Conservation (phyloP, 37 sponge, comb jelly and placozoan genomes). For the Axinella damicornis region DNA sequence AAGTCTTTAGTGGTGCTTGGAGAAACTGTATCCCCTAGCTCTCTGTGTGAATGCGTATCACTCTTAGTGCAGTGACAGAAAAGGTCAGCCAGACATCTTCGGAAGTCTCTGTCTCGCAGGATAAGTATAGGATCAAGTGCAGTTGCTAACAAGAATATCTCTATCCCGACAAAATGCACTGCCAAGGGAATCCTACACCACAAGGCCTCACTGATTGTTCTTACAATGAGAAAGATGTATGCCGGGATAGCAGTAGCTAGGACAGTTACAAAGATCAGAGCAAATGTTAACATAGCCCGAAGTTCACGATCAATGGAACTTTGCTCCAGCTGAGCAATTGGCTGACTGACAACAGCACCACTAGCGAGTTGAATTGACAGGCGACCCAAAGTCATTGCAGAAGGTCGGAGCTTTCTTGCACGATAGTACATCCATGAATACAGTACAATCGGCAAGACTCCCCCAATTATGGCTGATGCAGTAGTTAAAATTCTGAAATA, state of each 20-base stretch:
- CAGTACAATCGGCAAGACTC: conserved; percentile 15
- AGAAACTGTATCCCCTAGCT: no score
- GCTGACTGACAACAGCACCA: background rate
- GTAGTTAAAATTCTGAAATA: background rate
- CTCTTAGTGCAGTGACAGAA: background rate
- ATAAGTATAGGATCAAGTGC: conserved; percentile 36
- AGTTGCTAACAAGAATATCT: conserved; percentile 2
- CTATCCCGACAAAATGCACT: conserved; percentile 1
- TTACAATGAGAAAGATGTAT: conserved; percentile 3
- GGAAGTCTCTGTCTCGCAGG: conserved; percentile 44
- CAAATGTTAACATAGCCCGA: conserved; percentile 12
- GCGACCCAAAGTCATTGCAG: background rate
- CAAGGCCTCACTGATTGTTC: background rate
- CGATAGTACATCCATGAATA: conserved; percentile 20
- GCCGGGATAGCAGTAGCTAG: conserved; percentile 21
- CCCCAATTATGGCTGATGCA: conserved; percentile 9
- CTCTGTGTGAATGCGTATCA: no score
- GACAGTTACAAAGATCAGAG: conserved; percentile 31
- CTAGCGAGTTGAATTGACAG: background rate
- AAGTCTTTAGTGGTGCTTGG: no score
- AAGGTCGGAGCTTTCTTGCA: background rate
- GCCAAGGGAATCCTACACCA: conserved; percentile 24
- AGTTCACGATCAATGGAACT: no score
- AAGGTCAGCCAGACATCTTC: background rate
- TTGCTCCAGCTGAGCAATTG: background rate